These are phyloP conservation scores for Spermophilus dauricus DNA, from an alignment of 2,113 vertebrate species.

Conservation along the genomic window DNA sequence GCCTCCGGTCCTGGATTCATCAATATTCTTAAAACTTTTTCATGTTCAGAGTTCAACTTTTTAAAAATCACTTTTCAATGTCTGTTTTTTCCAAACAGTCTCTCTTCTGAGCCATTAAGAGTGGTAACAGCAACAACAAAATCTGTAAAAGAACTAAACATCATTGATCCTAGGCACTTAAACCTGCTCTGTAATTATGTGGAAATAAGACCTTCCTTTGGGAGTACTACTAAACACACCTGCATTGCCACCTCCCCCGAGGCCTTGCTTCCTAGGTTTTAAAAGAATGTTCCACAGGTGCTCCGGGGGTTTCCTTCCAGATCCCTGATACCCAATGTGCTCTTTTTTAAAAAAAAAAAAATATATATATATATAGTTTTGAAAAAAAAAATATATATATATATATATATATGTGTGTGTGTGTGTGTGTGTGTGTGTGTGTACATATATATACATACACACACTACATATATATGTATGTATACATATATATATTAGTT, in stretches of 20 bases:
- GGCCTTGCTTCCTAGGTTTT: background rate
- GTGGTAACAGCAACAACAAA: background rate
- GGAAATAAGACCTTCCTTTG: background rate
- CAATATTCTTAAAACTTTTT: slow-evolving; percentile 32
- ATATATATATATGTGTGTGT: no score
- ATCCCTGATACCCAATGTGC: background rate
- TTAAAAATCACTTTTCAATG: background rate
- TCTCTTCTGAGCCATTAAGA: background rate
- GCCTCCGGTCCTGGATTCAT: no score
- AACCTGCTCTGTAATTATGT: background rate
- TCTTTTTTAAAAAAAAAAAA: background rate
- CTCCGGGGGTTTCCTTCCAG: background rate
- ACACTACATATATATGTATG: no score
- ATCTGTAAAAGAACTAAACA: background rate
- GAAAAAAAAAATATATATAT: no score
- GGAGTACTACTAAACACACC: background rate
- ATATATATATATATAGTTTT: no score
- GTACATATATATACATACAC: no score
- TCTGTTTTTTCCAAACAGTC: background rate
- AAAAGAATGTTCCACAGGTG: background rate
- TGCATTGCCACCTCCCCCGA: rapidly evolving
- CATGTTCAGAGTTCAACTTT: slow-evolving; percentile 24
- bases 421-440: no score
- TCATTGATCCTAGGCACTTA: background rate
- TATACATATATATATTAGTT: no score